Evolutionary conservation across 2,888 invertebrate genomes (phyloP), one percentile per base, ranked within the genome.

Genomic region (Rotaria magnacalcarata): DNA sequence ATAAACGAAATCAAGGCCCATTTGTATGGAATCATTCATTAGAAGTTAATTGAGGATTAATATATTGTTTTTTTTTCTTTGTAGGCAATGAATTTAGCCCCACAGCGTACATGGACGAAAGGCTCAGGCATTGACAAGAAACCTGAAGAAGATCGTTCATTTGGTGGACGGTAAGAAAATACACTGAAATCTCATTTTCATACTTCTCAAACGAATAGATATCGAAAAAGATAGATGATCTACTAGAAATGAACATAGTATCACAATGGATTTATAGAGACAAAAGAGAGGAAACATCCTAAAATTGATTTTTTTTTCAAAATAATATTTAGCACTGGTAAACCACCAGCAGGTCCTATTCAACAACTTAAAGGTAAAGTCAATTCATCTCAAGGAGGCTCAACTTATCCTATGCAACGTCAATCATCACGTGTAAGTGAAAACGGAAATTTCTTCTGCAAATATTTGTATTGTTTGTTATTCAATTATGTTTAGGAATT

Each of bases 351-450:
- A 47, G 80, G 80, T 47, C 47, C 80, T 6, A 34, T 43, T n/a
- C 24, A 24, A 4, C 47, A 47, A 80, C 14, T 47, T 0, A 43
- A 80, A 80, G 80, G 67, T 67, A 67, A 67, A 41, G 11, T 34
- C 1, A 34, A 47, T 47, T 47, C 47, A 47, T n/a, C 43, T 80
- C 80, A 80, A 80, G 47, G 75, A 47, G 47, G 47, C 47, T 24
- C 80, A n/a, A 5, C 67, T 27, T 67, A 67, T 67, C 34, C 67
- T 19, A 11, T 80, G 10, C 47, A 43, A 80, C 80, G 80, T 24
- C 80, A 80, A 80, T 47, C 80, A 47, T 80, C 80, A 47, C 80
- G 80, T 11, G 80, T 67, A 67, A 67, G 67, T 34, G 16, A 2
- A 27, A 27, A 67, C 7, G 0, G 24, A 34, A 27, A 14, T 5